phyloP scores from a whole-genome alignment of 2,888 invertebrate genomes.

The Nemapogon koenigi region DNA sequence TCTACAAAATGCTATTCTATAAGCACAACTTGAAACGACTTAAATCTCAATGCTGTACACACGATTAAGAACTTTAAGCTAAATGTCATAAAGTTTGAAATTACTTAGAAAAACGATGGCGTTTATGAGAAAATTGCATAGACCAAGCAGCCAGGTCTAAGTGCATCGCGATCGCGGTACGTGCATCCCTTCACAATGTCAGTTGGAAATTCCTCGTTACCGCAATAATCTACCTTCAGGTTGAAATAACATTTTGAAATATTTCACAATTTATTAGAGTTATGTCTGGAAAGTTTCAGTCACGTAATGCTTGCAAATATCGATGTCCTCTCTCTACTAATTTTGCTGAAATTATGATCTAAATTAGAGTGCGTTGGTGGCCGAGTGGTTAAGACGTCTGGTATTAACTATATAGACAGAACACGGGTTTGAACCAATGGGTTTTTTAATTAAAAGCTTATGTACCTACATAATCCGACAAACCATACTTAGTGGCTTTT shows the following conservation, averaged over 20 bases:
- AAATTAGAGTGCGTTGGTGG: too few relatives aligned
- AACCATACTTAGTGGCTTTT: too few relatives aligned
- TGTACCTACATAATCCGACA: too few relatives aligned
- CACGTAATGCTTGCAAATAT: constrained; percentile 2
- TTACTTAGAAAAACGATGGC: neutral
- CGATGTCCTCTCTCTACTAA: neutral
- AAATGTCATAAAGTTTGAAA: neutral
- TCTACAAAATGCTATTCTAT: constrained; percentile 36
- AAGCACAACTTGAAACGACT: neutral
- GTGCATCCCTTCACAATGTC: constrained; percentile 53
- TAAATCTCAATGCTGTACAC: neutral
- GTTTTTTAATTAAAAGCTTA: too few relatives aligned
- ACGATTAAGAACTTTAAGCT: neutral
- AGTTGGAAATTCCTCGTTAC: constrained; percentile 59
- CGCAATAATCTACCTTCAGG: constrained; percentile 51
- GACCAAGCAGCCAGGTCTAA: constrained; percentile 29
- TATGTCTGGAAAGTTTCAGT: constrained; percentile 5
- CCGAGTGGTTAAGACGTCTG: too few relatives aligned
- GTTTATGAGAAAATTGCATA: neutral
- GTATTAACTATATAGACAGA: too few relatives aligned
- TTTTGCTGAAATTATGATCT: too few relatives aligned
- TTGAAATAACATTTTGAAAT: constrained; percentile 40
- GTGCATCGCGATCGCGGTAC: constrained; percentile 55
- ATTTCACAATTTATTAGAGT: constrained; percentile 37
- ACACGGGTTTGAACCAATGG: too few relatives aligned